These are phyloP conservation scores for Phytoseiulus persimilis DNA, from an alignment of 2,888 invertebrate genomes.

Conservation along the genomic window DNA sequence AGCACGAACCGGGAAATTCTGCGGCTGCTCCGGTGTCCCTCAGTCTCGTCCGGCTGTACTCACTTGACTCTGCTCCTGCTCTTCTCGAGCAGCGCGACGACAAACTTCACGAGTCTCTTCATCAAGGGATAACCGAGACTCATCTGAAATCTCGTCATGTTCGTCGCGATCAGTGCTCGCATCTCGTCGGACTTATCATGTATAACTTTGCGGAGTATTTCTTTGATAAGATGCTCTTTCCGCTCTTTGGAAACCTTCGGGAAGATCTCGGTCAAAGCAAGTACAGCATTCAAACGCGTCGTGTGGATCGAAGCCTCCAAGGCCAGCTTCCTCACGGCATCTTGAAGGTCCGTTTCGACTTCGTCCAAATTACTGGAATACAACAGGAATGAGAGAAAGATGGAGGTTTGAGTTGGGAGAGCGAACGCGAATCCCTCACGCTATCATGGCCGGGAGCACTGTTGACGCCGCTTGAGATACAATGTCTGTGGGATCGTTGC, in stretches of 20 bases:
- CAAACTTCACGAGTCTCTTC: conserved; percentile 25
- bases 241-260: not conserved
- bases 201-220: not conserved
- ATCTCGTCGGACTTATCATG: conserved; percentile 24
- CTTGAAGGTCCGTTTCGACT: conserved; percentile 15
- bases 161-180: not conserved
- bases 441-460: conserved; percentile 21
- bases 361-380: not conserved
- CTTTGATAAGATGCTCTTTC: not conserved
- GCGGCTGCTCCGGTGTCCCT: too few species aligned
- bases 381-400: not conserved
- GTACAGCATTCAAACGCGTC: not conserved
- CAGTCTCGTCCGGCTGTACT: too few species aligned
- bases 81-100: conserved; percentile 8
- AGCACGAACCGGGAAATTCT: too few species aligned
- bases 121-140: conserved; percentile 12
- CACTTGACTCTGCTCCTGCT: conserved; percentile 14
- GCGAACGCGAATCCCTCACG: not conserved
- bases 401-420: too few species aligned
- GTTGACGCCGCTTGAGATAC: conserved; percentile 24
- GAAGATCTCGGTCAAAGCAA: not conserved
- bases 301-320: not conserved
- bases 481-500: conserved; percentile 16
- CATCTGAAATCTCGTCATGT: not conserved
- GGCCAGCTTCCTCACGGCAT: conserved; percentile 6